Evolutionary conservation across 2,888 invertebrate species (phyloP).

Genomic region (Dynastes grantii): DNA sequence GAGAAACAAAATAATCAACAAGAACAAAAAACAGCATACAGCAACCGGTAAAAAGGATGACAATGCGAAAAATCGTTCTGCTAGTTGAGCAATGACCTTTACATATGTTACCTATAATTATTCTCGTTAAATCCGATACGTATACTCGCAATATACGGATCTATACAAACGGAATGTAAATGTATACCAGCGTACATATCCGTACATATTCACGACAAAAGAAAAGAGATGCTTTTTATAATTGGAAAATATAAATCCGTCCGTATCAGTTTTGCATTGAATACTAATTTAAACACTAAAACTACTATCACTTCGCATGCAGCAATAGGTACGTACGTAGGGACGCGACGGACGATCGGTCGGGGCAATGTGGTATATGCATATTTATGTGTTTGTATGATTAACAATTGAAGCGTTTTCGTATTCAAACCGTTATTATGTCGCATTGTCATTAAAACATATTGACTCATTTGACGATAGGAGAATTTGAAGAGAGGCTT

Average conservation of each 20-base stretch:
- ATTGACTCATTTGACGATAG: slow-evolving; percentile 31
- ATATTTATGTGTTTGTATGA: slow-evolving; percentile 47
- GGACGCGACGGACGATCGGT: neutral
- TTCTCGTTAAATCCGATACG: neutral
- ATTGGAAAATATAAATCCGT: slow-evolving; percentile 64
- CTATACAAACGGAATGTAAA: neutral
- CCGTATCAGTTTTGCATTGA: slow-evolving; percentile 60
- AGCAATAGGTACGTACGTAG: slow-evolving; percentile 46
- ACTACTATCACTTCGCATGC: slow-evolving; percentile 59
- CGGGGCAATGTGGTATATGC: neutral
- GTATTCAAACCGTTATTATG: slow-evolving; percentile 55
- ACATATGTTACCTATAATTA: slow-evolving; percentile 1
- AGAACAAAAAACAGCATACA: neutral
- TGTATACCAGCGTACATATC: neutral
- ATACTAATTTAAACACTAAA: slow-evolving; percentile 62
- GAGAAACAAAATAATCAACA: neutral
- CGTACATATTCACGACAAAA: neutral
- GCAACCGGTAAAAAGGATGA: neutral
- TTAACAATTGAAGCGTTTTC: slow-evolving; percentile 57
- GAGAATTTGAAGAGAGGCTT: too few species aligned
- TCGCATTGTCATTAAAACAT: slow-evolving; percentile 57
- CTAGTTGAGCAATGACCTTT: slow-evolving; percentile 7
- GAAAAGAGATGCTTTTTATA: slow-evolving; percentile 55
- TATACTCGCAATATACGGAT: too few species aligned
- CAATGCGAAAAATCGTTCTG: slow-evolving; percentile 5